Evolutionary conservation across 2,113 vertebrate genomes (phyloP), one percentile per base, ranked within the genome.

Genomic region (Aspiorhynchus laticeps): DNA sequence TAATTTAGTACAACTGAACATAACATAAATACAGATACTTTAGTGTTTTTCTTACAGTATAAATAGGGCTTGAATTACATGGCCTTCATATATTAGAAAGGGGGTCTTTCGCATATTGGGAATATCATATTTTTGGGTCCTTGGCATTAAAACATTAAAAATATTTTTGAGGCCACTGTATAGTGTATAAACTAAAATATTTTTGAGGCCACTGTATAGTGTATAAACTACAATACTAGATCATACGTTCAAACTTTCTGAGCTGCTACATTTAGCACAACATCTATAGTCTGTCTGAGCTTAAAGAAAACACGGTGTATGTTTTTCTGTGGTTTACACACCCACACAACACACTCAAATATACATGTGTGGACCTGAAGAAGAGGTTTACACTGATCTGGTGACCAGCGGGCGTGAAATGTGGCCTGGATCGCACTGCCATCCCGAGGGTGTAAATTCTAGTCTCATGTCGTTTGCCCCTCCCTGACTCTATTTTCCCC

Each of bases 401-500:
- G 63, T 14, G 41, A 21, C 80, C 41, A 83, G 80, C 26, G 41
- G 61, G 61, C 7, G 63, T 83, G 61, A 83, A 51, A 69, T 43
- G 61, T 11, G 75, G 65, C 46, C 31, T 65, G 84, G 75, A 53
- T 43, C 59, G 7, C 28, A 9, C 24, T 43, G 31, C 43, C 61
- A 31, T 31, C 67, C 24, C 14, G 63, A 41, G 77, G 48, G 51
- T 86, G 85, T 69, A 74, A 61, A 73, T 53, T 53, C 19, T 59
- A 59, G 53, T 59, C 61, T 69, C 31, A 71, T 65, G 76, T 28
- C 19, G 43, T 67, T 63, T n/a, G 7, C 63, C 28, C 65, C 85
- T 86, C 85, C 78, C 48, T 80, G 33, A 56, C 63, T 38, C 46
- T 86, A 69, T 80, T 86, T 73, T 48, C 65, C 65, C 76, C 36